Evolutionary conservation across 2,113 vertebrate genomes (phyloP), one percentile per base, ranked within the genome.

Genomic region (Aepyceros melampus): DNA sequence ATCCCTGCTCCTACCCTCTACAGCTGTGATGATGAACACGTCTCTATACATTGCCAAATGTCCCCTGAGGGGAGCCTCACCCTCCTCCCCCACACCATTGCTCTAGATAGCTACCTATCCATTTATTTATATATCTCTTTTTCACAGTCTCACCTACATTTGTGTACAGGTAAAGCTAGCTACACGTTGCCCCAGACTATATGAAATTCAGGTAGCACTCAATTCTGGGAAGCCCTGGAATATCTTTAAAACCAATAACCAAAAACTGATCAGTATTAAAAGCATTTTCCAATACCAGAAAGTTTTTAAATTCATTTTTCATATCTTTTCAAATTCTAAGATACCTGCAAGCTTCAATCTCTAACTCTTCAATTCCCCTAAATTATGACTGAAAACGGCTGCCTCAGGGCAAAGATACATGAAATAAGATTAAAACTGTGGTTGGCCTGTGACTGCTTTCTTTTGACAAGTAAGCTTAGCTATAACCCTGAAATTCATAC

Each of bases 401-500:
- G 74, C 88, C 78, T 91, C 40, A 7, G 56, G 74, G 89, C 76
- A 97, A 89, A 96, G 56, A 96, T 36, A 71, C 83, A 93, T 64
- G 53, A 95, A 97, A 91, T 92, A 56, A 96, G 94, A 96, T 98
- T 91, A 97, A 89, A 64, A 29, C 76, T 97, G 76, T 67, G 85
- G 96, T 86, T 95, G 85, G 31, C 93, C 85, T 92, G 33, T 55
- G 89, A 96, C 67, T 92, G 89, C 91, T 91, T 88, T 95, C 94
- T 91, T 83, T 93, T 96, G 96, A 95, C 89, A 96, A 95, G 89
- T 71, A 58, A 93, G 74, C 53, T 97, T 91, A 96, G 94, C 87
- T 62, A 29, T 95, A 47, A 93, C 78, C 87, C 16, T 97, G 96
- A 97, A 97, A 98, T 93, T 87, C 78, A 96, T 82, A 97, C 93